Evolutionary conservation across 1,140 invertebrate genomes (phyloP).

Genomic region (Chironomus tepperi): DNA sequence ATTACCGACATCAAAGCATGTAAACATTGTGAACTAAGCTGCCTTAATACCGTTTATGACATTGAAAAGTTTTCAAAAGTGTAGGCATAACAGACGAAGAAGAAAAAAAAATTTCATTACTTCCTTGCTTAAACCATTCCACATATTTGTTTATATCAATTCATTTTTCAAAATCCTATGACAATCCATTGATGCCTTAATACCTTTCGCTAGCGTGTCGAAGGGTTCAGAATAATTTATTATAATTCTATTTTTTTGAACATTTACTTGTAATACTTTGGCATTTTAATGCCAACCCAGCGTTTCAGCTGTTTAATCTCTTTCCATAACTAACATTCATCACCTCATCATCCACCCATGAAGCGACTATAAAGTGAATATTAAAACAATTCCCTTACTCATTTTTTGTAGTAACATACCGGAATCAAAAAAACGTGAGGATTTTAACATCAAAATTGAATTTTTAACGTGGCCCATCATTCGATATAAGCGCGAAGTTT

Average conservation of each 20-base stretch:
- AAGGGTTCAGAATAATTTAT: neutral
- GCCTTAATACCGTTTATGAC: constrained; percentile 61
- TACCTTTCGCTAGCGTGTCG: neutral
- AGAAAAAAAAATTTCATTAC: neutral
- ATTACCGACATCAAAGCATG: constrained; percentile 52
- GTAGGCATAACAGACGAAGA: constrained; percentile 35
- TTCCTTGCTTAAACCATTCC: too few species aligned
- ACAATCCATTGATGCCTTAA: neutral
- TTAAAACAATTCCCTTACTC: too few species aligned
- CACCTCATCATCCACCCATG: too few species aligned
- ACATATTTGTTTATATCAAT: neutral
- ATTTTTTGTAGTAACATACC: neutral
- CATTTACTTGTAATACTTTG: neutral
- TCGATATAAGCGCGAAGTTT: constrained; percentile 60
- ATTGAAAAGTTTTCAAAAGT: constrained; percentile 57
- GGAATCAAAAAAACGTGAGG: constrained; percentile 7
- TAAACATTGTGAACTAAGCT: constrained; percentile 54
- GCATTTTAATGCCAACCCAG: neutral
- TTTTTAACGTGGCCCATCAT: constrained; percentile 65
- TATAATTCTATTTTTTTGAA: neutral
- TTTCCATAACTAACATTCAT: too few species aligned
- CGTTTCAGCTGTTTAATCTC: too few species aligned
- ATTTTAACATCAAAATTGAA: constrained; percentile 35
- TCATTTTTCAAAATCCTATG: constrained; percentile 1
- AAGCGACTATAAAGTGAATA: too few species aligned